Evolutionary conservation across 2,113 vertebrate genomes (phyloP).

Genomic region (Eclectus roratus): DNA sequence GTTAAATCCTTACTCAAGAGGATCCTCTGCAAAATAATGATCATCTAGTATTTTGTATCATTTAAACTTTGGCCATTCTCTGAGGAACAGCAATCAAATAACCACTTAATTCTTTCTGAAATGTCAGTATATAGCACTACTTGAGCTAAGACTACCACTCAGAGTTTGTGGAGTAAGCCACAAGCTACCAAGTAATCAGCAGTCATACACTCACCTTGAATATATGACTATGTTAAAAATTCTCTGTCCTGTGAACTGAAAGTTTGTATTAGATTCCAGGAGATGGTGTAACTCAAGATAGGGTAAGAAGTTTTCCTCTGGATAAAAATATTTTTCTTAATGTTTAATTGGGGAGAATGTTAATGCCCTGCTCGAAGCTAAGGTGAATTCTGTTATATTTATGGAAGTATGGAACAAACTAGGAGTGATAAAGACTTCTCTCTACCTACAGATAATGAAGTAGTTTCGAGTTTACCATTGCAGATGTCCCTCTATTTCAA

Average conservation of each 20-base stretch:
- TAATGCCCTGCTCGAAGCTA: not conserved
- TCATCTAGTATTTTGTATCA: not conserved
- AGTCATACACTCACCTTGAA: not conserved
- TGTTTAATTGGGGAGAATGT: not conserved
- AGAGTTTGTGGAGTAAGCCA: not conserved
- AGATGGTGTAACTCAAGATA: not conserved
- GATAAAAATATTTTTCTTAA: not conserved
- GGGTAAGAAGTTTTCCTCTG: not conserved
- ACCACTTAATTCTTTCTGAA: not conserved
- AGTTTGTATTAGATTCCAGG: not conserved
- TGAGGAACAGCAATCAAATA: not conserved
- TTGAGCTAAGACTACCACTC: not conserved
- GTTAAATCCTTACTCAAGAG: not conserved
- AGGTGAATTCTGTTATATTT: not conserved
- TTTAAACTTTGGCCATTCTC: not conserved
- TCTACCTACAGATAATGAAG: slow-evolving; percentile 78
- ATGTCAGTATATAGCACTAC: not conserved
- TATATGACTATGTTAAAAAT: not conserved
- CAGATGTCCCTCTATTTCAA: slow-evolving; percentile 98
- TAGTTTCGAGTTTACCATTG: slow-evolving; percentile 87
- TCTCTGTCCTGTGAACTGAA: not conserved
- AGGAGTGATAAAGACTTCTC: not conserved
- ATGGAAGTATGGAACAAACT: not conserved
- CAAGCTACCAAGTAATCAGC: not conserved
- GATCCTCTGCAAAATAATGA: not conserved